Evolutionary conservation across 2,888 invertebrate genomes (phyloP).

Genomic region (Athrips mouffetella): DNA sequence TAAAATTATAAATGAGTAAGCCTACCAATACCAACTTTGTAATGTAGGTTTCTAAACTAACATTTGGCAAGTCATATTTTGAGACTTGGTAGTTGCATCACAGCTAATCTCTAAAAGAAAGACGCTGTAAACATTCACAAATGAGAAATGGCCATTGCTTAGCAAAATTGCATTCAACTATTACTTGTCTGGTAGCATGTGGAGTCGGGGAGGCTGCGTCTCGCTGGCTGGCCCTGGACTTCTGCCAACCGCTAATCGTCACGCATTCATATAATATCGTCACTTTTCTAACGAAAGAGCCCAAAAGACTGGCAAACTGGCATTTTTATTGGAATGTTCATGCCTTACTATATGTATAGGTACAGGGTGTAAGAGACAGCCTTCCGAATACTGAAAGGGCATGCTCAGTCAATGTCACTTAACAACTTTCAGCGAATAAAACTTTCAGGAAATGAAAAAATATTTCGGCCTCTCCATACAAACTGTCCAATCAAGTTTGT

Average conservation of each 20-base stretch:
- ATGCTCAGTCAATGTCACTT: too few species aligned
- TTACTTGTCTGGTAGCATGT: constrained; percentile 21
- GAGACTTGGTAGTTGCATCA: not conserved
- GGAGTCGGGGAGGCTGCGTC: constrained; percentile 40
- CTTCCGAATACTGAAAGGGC: too few species aligned
- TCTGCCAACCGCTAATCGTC: constrained; percentile 64
- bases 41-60: too few species aligned
- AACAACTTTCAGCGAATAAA: too few species aligned
- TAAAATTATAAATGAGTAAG: too few species aligned
- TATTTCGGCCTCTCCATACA: too few species aligned
- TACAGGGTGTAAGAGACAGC: too few species aligned
- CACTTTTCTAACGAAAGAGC: constrained; percentile 29
- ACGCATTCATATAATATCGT: constrained; percentile 56
- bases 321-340: too few species aligned
- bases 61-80: not conserved
- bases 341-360: too few species aligned
- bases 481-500: too few species aligned
- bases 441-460: too few species aligned
- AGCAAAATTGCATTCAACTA: constrained; percentile 22
- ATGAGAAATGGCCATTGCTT: constrained; percentile 16
- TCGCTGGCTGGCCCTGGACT: constrained; percentile 44
- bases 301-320: not conserved
- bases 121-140: constrained; percentile 13
- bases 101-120: constrained; percentile 8
- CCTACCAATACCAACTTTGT: too few species aligned